Base-by-base conservation (phyloP, 2,888 invertebrate species). In the Nymphalis c-album region DNA sequence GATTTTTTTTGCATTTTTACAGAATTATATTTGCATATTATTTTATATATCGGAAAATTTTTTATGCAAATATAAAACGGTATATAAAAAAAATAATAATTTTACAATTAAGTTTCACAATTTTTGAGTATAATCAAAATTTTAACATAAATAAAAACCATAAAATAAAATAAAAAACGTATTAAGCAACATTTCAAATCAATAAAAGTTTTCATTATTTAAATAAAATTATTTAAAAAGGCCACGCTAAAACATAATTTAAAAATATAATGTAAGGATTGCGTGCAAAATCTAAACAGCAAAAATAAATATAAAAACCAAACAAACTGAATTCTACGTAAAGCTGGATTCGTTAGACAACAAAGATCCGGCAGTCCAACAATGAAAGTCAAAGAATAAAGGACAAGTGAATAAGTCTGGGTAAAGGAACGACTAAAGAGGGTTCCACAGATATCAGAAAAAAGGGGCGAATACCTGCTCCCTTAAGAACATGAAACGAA, bases 391-490 rank as follows among this genome's bases (percentile, higher is more conserved):
- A 66, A 65, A 70, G 68, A 74, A 74, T 72, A 73, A 71, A 64
- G 64, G 64, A 70, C 70, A 73, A 64, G 63, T 73, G 72, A 76
- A 78, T 77, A 76, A 76, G 76, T 74, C 75, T 73, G 74, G 72
- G 75, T 70, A 72, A 75, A 76, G 77, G 78, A 78, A 76, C 76
- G 76, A 74, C 76, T 71, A 72, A 71, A 76, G 83, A 82, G 80
- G 57, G 78, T 77, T 80, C 82, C 80, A 80, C 80, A 79, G 83
- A 79, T 77, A 77, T 73, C 75, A 72, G 72, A 86, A 88, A 90
- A 90, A 90, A 87, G 79, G 80, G 88, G 88, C 79, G 78, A 83
- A 84, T 91, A 91, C 90, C 89, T 89, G 90, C 86, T 57, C 57
- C 82, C 78, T 74, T 74, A 67, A 45, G 57, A 55, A 60, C 59